Base-by-base conservation (phyloP, 2,797 vertebrate species). In the Chromis chromis region DNA sequence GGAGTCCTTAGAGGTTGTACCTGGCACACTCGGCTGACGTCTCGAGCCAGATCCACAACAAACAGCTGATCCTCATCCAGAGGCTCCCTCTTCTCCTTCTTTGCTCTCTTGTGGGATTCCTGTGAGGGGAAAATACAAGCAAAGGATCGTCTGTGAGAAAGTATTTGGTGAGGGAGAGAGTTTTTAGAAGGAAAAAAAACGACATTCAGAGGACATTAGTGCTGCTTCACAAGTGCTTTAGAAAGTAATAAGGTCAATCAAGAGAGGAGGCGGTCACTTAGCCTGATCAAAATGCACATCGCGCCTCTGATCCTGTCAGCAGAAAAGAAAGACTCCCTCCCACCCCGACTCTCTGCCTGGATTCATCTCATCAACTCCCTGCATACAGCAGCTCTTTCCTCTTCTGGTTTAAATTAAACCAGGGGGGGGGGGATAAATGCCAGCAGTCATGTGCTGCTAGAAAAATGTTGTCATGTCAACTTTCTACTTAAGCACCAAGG, bases 31-130 rank as follows among this genome's bases (percentile, higher is more conserved):
- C 95, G 85, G 62, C 79, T 83, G 39, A 95, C 89, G 66, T 95
- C 93, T 82, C 85, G 85, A n/a, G 94, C 94, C 76, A 95, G 84
- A n/a, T 93, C 92, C 72, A 88, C 84, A 48, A 95, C 40, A 62
- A 95, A 95, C 82, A 93, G 81, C 83, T 95, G 95, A 65, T 92
- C 92, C 68, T 94, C 94, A 27, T 94, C 92, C 84, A 95, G 82
- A 10, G 91, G 84, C 63, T 94, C 92, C 52, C 21, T 60, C 76
- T 93, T 93, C 53, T 93, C 93, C 65, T 74, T 85, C 53, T 87
- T 89, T 1, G 79, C 83, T 36, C 82, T 93, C 77, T 93, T 94
- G 52, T 80, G 93, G 4, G 93, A 91, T 58, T 95, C 94, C 95
- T 95, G 80, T 3, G 27, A 21, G n/a, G n/a, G 49, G 9, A 40